Base-by-base conservation (phyloP, 2,797 vertebrate species). In the Coilia nasus region DNA sequence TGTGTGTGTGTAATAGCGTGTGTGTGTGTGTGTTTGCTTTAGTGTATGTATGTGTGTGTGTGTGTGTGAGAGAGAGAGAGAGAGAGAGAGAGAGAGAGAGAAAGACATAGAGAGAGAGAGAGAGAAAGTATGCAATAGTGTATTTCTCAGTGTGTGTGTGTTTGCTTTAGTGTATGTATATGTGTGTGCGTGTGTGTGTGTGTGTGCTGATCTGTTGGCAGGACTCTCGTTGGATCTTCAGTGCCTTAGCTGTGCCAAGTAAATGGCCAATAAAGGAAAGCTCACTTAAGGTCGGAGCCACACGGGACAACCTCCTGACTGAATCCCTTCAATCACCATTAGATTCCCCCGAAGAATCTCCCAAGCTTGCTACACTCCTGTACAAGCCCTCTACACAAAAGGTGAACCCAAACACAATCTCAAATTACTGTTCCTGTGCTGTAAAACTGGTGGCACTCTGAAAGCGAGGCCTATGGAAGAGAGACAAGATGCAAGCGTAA, bases 131-230 rank as follows among this genome's bases (percentile, higher is more conserved):
- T 54, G 7, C 50, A 54, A 54, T 54, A 54, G 50, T 54, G 50
- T 54, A 14, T 54, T 19, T 23, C 25, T 64, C 2, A 12, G 23
- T 81, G 15, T 47, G 31, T 60, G 47, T 59, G 21, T 78, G 67
- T 83, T 6, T 3, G n/a, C 41, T 85, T 62, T 64, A 82, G 59
- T 82, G 75, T 75, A 1, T 75, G 15, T 75, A 4, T 75, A 23
- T 67, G 25, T 67, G 64, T 67, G 62, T 67, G 62, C 28, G 62
- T 67, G 21, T 64, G 60, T 25, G 23, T 64, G 62, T 67, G n/a
- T 28, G 28, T 19, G 28, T 35, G 25, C 4, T 41, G 64, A 71
- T 71, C 28, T 71, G 28, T 41, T 75, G 67, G 67, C 67, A 41
- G 31, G 15, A 19, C 31, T 75, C 28, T 19, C 14, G 19, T 7